phyloP scores from a whole-genome alignment of 2,797 vertebrate species.

The Glossophaga mutica region DNA sequence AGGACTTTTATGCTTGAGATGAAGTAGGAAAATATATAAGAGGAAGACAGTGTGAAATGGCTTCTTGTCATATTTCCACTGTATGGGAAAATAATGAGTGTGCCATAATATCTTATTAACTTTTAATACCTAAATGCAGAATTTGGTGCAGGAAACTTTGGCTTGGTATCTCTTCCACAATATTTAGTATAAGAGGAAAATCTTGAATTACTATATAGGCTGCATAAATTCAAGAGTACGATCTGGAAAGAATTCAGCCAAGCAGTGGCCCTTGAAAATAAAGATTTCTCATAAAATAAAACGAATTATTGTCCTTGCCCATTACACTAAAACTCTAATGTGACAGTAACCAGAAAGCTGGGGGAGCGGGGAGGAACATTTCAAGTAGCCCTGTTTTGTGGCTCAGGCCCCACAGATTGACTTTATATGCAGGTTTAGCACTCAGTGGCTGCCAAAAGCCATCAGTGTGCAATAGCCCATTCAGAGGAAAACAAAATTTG shows the following conservation, averaged over 20 bases:
- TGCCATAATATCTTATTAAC: neutral
- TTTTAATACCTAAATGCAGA: constrained; percentile 13
- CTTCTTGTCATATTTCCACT: neutral
- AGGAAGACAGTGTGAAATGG: neutral
- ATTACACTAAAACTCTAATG: constrained; percentile 39
- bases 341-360: constrained; percentile 23
- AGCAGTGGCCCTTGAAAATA: constrained; percentile 55
- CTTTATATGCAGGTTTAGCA: constrained; percentile 68
- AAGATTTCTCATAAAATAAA: constrained; percentile 65
- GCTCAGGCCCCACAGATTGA: constrained; percentile 35
- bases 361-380: no score
- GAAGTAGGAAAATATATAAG: neutral
- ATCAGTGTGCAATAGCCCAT: constrained; percentile 49
- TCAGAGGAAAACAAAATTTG: constrained; percentile 67
- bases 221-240: constrained; percentile 33
- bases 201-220: neutral
- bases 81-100: neutral
- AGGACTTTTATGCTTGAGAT: neutral
- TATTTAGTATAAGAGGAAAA: neutral
- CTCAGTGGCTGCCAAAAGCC: constrained; percentile 56
- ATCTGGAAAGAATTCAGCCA: constrained; percentile 52
- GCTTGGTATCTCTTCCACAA: neutral
- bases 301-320: constrained; percentile 41
- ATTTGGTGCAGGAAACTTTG: neutral
- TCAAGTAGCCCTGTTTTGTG: constrained; percentile 26